These are phyloP conservation scores for Astropecten irregularis DNA, from an alignment of 53 echinoderm and acorn worm genomes.

Conservation along the genomic window DNA sequence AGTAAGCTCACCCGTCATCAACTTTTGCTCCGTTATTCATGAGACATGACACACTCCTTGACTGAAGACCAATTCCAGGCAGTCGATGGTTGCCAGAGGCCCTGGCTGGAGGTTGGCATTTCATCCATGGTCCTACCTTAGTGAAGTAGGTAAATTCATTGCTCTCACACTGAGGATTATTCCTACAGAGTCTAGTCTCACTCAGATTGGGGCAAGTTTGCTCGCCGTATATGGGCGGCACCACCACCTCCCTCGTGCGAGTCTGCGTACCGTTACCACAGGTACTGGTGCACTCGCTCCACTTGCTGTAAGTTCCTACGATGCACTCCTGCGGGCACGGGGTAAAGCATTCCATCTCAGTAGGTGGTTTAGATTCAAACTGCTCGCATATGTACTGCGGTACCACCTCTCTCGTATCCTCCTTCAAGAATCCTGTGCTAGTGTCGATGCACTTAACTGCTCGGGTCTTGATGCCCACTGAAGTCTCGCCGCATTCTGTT, in stretches of 20 bases:
- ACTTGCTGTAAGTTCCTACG: slow-evolving; percentile 73
- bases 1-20: slow-evolving; percentile 29
- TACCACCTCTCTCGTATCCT: slow-evolving; percentile 46
- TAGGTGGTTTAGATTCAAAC: slow-evolving; percentile 74
- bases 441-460: slow-evolving; percentile 85
- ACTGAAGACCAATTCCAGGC: slow-evolving; percentile 70
- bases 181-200: slow-evolving; percentile 67
- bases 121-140: slow-evolving; percentile 69
- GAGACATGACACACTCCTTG: slow-evolving; percentile 64
- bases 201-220: slow-evolving; percentile 73
- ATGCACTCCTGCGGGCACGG: slow-evolving; percentile 93
- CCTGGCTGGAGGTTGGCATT: slow-evolving; percentile 49
- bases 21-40: slow-evolving; percentile 73
- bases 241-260: slow-evolving; percentile 66
- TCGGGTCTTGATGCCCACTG: slow-evolving; percentile 73
- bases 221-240: slow-evolving; percentile 76
- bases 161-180: slow-evolving; percentile 34
- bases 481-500: slow-evolving; percentile 71
- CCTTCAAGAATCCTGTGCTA: slow-evolving; percentile 59
- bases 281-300: slow-evolving; percentile 88
- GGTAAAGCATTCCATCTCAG: slow-evolving; percentile 74
- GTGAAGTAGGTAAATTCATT: slow-evolving; percentile 61
- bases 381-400: slow-evolving; percentile 76
- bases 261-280: slow-evolving; percentile 98
- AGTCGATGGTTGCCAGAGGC: slow-evolving; percentile 11